Evolutionary conservation across 2,888 invertebrate species (phyloP), one percentile per base, ranked within the genome.

Genomic region (Ferrisia virgata): DNA sequence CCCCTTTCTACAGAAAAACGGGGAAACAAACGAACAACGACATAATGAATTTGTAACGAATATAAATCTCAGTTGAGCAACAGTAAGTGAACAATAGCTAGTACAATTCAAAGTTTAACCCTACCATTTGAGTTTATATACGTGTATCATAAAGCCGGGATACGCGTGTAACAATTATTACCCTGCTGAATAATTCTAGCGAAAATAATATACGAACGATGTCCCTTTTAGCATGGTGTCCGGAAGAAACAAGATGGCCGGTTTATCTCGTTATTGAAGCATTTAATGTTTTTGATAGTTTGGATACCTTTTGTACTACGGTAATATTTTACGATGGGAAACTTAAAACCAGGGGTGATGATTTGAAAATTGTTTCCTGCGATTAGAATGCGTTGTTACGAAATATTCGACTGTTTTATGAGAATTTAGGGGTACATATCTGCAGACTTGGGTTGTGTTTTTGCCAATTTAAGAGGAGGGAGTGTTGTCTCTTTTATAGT

Each of bases 21-120:
- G 31, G 31, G 36, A 36, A 76, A 76, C 36, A 76, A 76, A 76
- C 72, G 72, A 76, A n/a, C 18, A 76, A 76, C 72, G 36, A 76
- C 72, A 76, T 76, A 76, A 76, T 76, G 72, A 76, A 76, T 36
- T 36, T 36, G 72, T 76, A 33, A 36, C 72, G 36, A 76, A 76
- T 76, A 76, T 76, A 76, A 76, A 76, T 76, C 72, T 76, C 72
- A 76, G 72, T 76, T 76, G 72, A 76, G 72, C 72, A 76, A 76
- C 72, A 36, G 33, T 76, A 36, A 36, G 28, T 76, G 72, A 76
- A 76, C 72, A 76, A 76, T 76, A 76, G 72, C 72, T 36, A 33
- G 36, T 76, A 76, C 72, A 76, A 33, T 76, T n/a, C 36, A 28
- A 76, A 76, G 36, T 76, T 76, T 76, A 76, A 76, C 72, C 72